Evolutionary conservation across 2,113 vertebrate genomes (phyloP), one percentile per base, ranked within the genome.

Genomic region (Hoplias malabaricus): DNA sequence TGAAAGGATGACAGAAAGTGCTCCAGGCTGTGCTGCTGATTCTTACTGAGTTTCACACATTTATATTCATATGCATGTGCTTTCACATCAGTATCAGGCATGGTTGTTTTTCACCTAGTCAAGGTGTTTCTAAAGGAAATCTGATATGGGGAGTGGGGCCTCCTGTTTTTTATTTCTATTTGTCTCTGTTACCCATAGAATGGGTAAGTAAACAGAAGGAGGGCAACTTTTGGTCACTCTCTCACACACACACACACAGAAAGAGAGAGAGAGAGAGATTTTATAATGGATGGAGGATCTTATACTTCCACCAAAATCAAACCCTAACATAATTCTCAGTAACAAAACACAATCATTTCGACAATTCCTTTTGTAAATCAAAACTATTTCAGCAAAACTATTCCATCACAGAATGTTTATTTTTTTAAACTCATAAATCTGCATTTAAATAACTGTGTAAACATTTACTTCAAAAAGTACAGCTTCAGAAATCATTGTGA

Each of bases 1-100:
- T 46, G 54, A 77, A 69, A 75, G 46, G 56, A 71, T 70, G 25
- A 76, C 19, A 61, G 54, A 77, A 69, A 77, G n/a, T 16, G 43
- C 75, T 70, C 29, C 54, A 2, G 66, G 75, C 74, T 33, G 23
- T 59, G 29, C 29, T 36, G 66, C 34, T 38, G 33, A 76, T 50
- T 40, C 27, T 48, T 53, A 75, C 59, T 40, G 36, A 63, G 73
- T 80, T 80, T 80, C 79, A 69, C 62, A 53, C 40, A 8, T 38
- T 53, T 27, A 57, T 56, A 69, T 74, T 80, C 71, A 63, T 62
- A 40, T 14, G 12, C 38, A 57, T 70, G 13, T 46, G 13, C 69
- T 29, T 63, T 54, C 31, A 4, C 36, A n/a, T 46, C 16, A 1
- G 23, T 46, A 7, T 68, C 16, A 43, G 38, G 66, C 54, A 53